Conservation (phyloP, 2,888 invertebrate species). For the Linyphia triangularis region DNA sequence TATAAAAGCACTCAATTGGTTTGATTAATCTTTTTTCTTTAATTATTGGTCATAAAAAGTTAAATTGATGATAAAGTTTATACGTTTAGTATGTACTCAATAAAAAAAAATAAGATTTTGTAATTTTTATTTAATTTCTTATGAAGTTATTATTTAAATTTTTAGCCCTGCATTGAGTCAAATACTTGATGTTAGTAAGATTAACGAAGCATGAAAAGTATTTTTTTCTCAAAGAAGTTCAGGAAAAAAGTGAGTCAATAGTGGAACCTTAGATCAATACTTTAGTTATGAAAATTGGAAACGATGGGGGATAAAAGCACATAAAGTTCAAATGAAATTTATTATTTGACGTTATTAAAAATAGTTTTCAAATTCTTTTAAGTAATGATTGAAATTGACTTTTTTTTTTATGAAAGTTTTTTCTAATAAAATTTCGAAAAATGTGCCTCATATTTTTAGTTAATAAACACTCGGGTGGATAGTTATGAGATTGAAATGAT, state of each 20-base stretch:
- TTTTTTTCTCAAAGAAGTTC: neutral
- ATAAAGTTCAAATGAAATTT: neutral
- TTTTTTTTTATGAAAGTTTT: neutral
- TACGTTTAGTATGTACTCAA: neutral
- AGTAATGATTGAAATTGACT: too few relatives aligned
- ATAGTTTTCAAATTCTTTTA: neutral
- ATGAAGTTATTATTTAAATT: neutral
- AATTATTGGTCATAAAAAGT: slow-evolving; percentile 13
- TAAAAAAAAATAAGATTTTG: neutral
- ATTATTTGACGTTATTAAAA: neutral
- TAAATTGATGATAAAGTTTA: slow-evolving; percentile 2
- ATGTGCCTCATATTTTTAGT: too few relatives aligned
- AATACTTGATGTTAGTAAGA: neutral
- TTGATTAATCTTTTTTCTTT: slow-evolving; percentile 8
- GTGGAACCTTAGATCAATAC: too few relatives aligned
- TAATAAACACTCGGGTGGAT: too few relatives aligned
- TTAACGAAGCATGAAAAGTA: neutral
- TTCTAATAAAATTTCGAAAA: too few relatives aligned
- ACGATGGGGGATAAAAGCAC: neutral
- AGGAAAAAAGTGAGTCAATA: neutral
- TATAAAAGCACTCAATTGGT: neutral
- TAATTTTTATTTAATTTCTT: neutral
- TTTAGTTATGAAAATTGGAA: neutral
- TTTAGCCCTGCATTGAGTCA: neutral
- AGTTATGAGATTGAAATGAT: too few relatives aligned